phyloP scores from a whole-genome alignment of 2,113 vertebrate genomes.

The Limanda limanda region DNA sequence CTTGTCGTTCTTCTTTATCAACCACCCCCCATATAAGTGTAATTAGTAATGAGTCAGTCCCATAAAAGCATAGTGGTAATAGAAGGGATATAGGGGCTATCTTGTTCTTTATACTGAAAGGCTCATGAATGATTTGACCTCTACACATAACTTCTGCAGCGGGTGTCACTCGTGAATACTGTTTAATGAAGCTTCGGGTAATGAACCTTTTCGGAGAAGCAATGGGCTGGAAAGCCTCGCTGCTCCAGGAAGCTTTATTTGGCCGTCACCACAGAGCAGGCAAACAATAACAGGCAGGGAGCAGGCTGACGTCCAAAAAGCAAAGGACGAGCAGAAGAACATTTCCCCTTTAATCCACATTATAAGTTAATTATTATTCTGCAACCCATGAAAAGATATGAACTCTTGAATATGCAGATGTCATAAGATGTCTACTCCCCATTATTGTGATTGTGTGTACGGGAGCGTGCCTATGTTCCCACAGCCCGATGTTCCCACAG shows the following conservation, averaged over 20 bases:
- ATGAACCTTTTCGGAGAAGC: not conserved
- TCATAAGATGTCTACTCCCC: no score
- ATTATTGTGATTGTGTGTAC: no score
- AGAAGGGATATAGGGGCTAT: not conserved
- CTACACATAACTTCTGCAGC: not conserved
- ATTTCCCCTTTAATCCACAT: no score
- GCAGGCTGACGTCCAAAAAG: not conserved
- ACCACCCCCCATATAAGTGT: not conserved
- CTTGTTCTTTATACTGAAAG: not conserved
- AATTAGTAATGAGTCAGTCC: not conserved
- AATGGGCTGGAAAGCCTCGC: conserved; percentile 4
- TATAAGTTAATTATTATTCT: no score
- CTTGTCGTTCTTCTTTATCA: not conserved
- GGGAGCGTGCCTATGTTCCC: no score
- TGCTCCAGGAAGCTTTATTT: not conserved
- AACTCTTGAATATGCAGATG: no score
- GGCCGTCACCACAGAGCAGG: not conserved
- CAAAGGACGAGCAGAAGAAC: not conserved
- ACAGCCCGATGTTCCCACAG: no score
- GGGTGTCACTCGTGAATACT: not conserved
- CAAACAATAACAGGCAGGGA: conserved; percentile 5
- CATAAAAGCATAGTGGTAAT: not conserved
- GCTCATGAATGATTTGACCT: not conserved
- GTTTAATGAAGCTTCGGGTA: not conserved
- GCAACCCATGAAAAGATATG: no score